Evolutionary conservation across 2,797 vertebrate species (phyloP).

Genomic region (Liasis olivaceus): DNA sequence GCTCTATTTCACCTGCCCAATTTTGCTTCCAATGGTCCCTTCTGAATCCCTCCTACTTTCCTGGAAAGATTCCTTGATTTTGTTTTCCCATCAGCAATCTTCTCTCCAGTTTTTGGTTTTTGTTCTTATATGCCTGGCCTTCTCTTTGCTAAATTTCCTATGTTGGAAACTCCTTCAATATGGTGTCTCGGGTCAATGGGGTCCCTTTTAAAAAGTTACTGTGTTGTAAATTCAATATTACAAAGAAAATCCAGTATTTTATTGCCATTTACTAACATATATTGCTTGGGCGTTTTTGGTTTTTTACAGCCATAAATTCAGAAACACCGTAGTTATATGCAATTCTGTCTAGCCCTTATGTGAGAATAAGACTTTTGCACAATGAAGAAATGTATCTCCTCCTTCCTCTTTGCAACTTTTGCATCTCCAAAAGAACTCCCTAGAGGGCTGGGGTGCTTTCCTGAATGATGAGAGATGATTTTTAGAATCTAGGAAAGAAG

Average conservation of each 20-base stretch:
- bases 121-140: not conserved
- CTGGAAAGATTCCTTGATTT: not conserved
- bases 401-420: not conserved
- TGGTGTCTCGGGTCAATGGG: not conserved
- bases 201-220: not conserved
- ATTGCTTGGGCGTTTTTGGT: too few species aligned
- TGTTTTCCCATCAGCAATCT: not conserved
- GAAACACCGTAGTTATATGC: not conserved
- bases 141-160: not conserved
- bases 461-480: not conserved
- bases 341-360: not conserved
- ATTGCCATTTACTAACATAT: not conserved
- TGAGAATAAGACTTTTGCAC: not conserved
- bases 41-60: not conserved
- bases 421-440: not conserved
- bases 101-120: not conserved
- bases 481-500: not conserved
- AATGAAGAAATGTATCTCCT: not conserved
- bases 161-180: not conserved
- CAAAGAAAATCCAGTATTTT: not conserved
- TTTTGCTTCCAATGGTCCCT: not conserved
- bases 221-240: not conserved
- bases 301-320: not conserved
- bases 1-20: not conserved
- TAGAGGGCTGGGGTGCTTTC: not conserved